Evolutionary conservation across 2,113 vertebrate genomes (phyloP).

Genomic region (Laterallus jamaicensis): DNA sequence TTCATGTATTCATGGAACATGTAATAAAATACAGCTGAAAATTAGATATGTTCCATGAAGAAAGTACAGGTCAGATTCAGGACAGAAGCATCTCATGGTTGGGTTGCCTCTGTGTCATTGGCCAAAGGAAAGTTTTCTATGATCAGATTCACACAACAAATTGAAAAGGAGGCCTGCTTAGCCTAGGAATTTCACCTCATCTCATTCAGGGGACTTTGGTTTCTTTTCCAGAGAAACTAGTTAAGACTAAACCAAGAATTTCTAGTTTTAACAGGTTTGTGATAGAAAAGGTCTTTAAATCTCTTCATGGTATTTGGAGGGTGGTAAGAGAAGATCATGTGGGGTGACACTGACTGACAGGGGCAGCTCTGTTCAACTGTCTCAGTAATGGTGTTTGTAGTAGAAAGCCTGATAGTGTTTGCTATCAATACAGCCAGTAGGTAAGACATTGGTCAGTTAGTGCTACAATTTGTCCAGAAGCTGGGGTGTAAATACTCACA

Average conservation of each 20-base stretch:
- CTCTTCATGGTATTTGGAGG: not conserved
- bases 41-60: not conserved
- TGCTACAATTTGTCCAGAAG: not conserved
- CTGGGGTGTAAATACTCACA: not conserved
- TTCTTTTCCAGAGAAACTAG: not conserved
- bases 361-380: not conserved
- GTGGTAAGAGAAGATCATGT: not conserved
- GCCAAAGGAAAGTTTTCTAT: not conserved
- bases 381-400: not conserved
- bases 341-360: not conserved
- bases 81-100: not conserved
- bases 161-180: not conserved
- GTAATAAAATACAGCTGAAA: not conserved
- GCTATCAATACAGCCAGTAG: not conserved
- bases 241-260: not conserved
- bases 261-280: not conserved
- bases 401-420: not conserved
- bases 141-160: not conserved
- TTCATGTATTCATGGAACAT: not conserved
- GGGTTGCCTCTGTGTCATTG: not conserved
- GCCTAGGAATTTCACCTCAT: not conserved
- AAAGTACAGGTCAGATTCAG: not conserved
- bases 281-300: not conserved
- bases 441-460: not conserved
- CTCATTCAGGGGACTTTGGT: not conserved